These are phyloP conservation scores for Dendrolimus houi DNA, from an alignment of 2,888 invertebrate genomes.

Conservation along the genomic window DNA sequence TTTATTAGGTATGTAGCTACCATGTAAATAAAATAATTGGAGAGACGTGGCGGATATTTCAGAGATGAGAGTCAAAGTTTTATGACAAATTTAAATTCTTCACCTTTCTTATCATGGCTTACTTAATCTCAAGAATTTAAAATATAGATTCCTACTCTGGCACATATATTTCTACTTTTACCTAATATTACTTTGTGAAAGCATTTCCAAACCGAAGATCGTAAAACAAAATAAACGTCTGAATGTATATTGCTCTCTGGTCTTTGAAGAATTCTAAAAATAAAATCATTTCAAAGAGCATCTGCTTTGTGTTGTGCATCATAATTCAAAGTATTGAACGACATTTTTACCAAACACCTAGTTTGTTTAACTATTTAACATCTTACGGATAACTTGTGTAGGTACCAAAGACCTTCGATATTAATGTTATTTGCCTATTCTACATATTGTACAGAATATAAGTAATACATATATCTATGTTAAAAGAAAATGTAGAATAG, in stretches of 20 bases:
- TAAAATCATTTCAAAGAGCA: conserved; percentile 14
- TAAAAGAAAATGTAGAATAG: no score
- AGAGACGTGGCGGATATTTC: no score
- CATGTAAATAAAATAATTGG: no score
- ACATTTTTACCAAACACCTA: conserved; percentile 12
- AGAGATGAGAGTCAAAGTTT: no score
- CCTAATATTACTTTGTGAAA: conserved; percentile 1
- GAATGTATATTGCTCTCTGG: conserved; percentile 21
- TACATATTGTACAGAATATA: background rate
- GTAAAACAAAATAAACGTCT: conserved; percentile 21
- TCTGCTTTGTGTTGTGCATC: conserved; percentile 3
- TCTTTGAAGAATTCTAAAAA: conserved; percentile 33
- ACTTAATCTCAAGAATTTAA: no score
- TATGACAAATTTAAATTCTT: no score
- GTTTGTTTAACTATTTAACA: conserved; percentile 26
- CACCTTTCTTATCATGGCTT: no score
- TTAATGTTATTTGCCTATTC: background rate
- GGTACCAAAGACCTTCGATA: conserved; percentile 4
- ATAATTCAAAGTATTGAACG: conserved; percentile 7
- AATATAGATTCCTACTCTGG: no score
- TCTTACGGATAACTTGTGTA: conserved; percentile 10
- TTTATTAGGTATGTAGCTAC: no score
- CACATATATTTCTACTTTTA: no score
- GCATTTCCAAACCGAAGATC: conserved; percentile 12
- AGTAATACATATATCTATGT: no score